Base-by-base conservation (phyloP, 2,888 invertebrate species). In the Chydorus sphaericus region DNA sequence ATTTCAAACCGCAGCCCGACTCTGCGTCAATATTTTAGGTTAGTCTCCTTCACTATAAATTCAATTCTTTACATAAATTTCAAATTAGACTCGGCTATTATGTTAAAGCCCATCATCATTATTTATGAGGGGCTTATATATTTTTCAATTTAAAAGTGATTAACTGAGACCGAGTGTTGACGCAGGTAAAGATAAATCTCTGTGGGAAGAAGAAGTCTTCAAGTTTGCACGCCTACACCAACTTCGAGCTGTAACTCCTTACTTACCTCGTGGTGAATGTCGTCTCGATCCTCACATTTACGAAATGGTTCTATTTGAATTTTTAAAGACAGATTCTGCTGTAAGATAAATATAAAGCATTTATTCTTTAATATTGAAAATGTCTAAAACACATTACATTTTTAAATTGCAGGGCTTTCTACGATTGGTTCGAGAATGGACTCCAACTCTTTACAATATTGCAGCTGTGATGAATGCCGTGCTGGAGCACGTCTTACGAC, bases 241-340 rank as follows among this genome's bases (percentile, higher is more conserved):
- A 65, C 71, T 94, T 20, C 74, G 86, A 65, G 80, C 85, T 10
- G 78, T 88, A 26, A 83, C 88, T 65, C 76, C 81, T 0, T 89
- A 87, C 68, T 77, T 92, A 58, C 91, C 91, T 1, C 77, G 81
- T 61, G 72, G 71, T 18, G 82, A 85, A 54, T 80, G 82, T 55
- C 79, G 80, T 58, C 73, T 92, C 52, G 82, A 82, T 67, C 81
- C 87, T 1, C 81, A 87, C 55, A 83, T 92, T 60, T 96, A 96
- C 68, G 94, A 96, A 72, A 83, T 92, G 80, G 89, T 96, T 59
- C 76, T 96, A 28, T 89, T 85, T 66, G 93, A 96, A 69, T 94
- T 85, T 69, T 74, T 96, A 1, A 85, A 86, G 68, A 78, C 82
- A 54, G 89, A 93, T 69, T 79, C 85, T 5, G 73, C 75, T 68